Evolutionary conservation across 2,888 invertebrate genomes (phyloP).

Genomic region (Tenodera sinensis): DNA sequence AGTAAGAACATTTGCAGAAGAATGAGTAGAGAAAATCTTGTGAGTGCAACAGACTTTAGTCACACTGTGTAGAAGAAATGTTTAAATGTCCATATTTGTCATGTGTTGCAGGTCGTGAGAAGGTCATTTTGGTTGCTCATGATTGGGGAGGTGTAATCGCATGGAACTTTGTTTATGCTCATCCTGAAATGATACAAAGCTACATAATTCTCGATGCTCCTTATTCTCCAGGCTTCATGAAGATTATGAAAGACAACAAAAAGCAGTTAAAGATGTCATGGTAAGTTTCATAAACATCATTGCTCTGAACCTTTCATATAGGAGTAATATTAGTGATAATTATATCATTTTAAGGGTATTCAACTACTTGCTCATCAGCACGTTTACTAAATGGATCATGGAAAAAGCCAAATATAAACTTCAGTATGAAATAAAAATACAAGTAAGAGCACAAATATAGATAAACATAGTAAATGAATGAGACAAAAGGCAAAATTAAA

Average conservation of each 20-base stretch:
- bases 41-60: too few species aligned
- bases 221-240: constrained; percentile 47
- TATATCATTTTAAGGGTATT: too few species aligned
- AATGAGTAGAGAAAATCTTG: too few species aligned
- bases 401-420: too few species aligned
- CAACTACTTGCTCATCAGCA: too few species aligned
- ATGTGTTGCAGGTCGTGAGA: constrained; percentile 47
- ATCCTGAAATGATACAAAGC: constrained; percentile 55
- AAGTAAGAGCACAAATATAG: too few species aligned
- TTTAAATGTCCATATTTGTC: not conserved
- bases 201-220: constrained; percentile 55
- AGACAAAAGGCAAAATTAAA: too few species aligned
- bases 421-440: too few species aligned
- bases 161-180: constrained; percentile 50
- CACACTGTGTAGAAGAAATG: not conserved
- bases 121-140: constrained; percentile 58
- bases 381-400: too few species aligned
- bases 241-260: constrained; percentile 44
- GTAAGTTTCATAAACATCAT: constrained; percentile 40
- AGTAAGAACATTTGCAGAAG: too few species aligned
- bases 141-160: constrained; percentile 66
- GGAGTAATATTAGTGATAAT: not conserved
- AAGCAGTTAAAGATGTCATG: constrained; percentile 50
- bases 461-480: too few species aligned
- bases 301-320: not conserved